phyloP scores from a whole-genome alignment of 35 echinoderm and acorn worm species.

The Ptychodera flava region DNA sequence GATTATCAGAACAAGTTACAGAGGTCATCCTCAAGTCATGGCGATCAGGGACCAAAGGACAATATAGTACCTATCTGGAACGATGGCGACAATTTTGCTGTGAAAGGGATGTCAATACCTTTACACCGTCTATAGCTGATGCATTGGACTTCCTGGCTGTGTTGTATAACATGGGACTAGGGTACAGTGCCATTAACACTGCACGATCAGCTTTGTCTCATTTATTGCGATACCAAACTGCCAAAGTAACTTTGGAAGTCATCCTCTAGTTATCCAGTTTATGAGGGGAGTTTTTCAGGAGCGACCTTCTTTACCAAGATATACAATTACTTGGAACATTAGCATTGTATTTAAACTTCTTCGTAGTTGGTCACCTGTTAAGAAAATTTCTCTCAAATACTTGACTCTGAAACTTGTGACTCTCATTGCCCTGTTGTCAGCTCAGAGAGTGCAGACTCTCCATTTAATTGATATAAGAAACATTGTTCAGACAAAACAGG shows the following conservation, averaged over 20 bases:
- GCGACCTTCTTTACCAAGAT: not conserved
- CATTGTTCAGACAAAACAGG: not conserved
- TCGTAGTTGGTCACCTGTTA: not conserved
- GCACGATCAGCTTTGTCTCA: constrained; percentile 32
- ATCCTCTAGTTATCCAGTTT: not conserved
- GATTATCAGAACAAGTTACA: not conserved
- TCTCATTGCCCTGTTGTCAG: not conserved
- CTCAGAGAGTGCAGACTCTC: not conserved
- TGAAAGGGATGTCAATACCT: not conserved
- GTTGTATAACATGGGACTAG: constrained; percentile 1
- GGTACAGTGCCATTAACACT: constrained; percentile 29
- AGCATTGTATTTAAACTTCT: not conserved
- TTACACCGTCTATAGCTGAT: constrained; percentile 3
- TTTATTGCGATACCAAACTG: not conserved
- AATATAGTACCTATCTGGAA: constrained; percentile 24
- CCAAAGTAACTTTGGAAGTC: not conserved
- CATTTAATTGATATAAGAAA: not conserved
- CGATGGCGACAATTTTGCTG: constrained; percentile 35
- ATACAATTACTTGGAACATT: not conserved
- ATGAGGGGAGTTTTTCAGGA: not conserved
- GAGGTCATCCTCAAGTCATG: constrained; percentile 17
- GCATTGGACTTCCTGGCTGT: constrained; percentile 11
- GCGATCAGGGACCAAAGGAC: constrained; percentile 18
- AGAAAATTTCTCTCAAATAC: not conserved
- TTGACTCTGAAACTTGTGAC: not conserved